Conservation (phyloP, 2,113 vertebrate species). For the Tinamus guttatus region DNA sequence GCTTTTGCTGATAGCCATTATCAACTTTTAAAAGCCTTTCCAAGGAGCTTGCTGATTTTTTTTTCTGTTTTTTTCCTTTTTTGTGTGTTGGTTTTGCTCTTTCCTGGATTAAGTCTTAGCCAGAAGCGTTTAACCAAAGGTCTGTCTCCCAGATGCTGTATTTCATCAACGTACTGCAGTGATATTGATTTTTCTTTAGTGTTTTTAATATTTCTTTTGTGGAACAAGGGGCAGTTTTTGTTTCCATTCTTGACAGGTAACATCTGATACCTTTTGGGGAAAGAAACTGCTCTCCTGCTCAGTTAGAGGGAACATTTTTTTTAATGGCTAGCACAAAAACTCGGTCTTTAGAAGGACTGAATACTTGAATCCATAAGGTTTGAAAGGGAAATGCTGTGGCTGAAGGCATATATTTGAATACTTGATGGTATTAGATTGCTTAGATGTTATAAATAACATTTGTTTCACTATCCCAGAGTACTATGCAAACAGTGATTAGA, state of each 20-base stretch:
- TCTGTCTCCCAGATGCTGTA: not conserved
- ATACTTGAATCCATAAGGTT: not conserved
- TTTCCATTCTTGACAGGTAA: conserved; percentile 38
- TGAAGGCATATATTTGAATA: conserved; percentile 35
- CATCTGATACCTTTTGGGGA: conserved; percentile 55
- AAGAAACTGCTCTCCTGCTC: conserved; percentile 28
- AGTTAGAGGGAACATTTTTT: not conserved
- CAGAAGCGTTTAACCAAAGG: conserved; percentile 36
- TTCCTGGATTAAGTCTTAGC: conserved; percentile 35
- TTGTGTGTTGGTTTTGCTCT: not conserved
- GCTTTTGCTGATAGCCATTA: conserved; percentile 17
- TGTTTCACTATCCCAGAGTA: conserved; percentile 6
- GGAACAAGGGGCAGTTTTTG: conserved; percentile 57
- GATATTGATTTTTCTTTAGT: conserved; percentile 14
- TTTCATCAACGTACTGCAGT: conserved; percentile 6
- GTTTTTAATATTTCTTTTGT: conserved; percentile 44
- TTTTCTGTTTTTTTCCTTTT: rapidly evolving
- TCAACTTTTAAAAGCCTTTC: not conserved
- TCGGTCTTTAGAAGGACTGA: not conserved
- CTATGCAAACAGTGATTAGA: not conserved
- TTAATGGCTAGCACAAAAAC: not conserved
- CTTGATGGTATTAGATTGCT: conserved; percentile 38
- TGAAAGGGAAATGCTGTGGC: not conserved
- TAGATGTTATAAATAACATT: conserved; percentile 44
- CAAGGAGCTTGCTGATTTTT: not conserved